These are phyloP conservation scores for Erpetoichthys calabaricus DNA, from an alignment of 2,797 vertebrate genomes.

Conservation along the genomic window DNA sequence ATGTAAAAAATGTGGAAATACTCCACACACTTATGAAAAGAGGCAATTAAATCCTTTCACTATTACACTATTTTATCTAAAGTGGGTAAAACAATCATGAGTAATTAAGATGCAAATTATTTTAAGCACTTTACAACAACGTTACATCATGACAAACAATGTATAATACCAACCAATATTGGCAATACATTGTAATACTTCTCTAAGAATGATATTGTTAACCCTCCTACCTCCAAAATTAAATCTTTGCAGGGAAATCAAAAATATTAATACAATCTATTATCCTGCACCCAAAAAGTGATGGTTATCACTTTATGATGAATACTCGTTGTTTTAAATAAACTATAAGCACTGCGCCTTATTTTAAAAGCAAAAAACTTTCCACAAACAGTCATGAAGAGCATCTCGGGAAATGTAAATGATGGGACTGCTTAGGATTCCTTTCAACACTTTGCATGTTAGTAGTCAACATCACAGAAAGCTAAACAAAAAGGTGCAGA, in stretches of 20 bases:
- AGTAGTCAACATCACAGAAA: slow-evolving; percentile 2
- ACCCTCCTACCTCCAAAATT: too few species aligned
- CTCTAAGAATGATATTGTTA: too few species aligned
- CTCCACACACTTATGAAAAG: slow-evolving; percentile 46
- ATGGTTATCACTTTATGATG: too few species aligned
- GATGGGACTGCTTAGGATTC: slow-evolving; percentile 14
- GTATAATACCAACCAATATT: slow-evolving; percentile 15
- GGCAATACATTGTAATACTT: too few species aligned
- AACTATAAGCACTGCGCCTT: slow-evolving; percentile 28
- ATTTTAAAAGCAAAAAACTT: slow-evolving; percentile 22
- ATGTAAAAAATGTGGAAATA: slow-evolving; percentile 39
- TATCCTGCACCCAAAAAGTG: too few species aligned
- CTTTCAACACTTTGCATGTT: slow-evolving; percentile 6
- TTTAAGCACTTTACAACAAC: slow-evolving; percentile 27
- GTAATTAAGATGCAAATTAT: slow-evolving; percentile 55
- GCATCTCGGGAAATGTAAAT: slow-evolving; percentile 11
- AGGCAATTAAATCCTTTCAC: slow-evolving; percentile 43
- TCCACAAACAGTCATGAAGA: slow-evolving; percentile 3
- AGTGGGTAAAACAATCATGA: slow-evolving; percentile 60
- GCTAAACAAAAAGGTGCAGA: background rate
- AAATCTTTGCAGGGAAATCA: too few species aligned
- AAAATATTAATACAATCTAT: too few species aligned
- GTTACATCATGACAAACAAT: slow-evolving; percentile 27
- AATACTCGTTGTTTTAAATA: slow-evolving; percentile 35
- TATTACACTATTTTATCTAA: slow-evolving; percentile 46